Base-by-base conservation (phyloP, 2,888 invertebrate species). In the Calephelis perditalis region DNA sequence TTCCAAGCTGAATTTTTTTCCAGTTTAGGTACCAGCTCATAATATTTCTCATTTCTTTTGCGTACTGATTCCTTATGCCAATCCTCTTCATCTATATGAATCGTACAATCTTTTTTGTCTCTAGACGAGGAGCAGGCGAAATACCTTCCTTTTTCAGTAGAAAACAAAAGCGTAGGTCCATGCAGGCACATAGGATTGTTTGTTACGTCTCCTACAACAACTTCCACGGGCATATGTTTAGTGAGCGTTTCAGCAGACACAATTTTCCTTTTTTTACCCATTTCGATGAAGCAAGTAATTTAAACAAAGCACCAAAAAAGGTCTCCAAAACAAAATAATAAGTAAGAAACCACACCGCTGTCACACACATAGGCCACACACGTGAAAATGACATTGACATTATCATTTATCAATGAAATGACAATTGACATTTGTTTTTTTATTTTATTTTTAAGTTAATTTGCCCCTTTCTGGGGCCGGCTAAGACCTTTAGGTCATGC, bases 111-210 rank as follows among this genome's bases (percentile, higher is more conserved):
- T 73, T 95, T 95, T 65, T 94, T 92, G 73, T 96, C 94, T 61
- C 98, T 92, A 77, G 95, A 96, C 0, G 96, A 95, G 0, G 98
- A 94, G 80, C 98, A 98, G 0, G 95, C 94, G 81, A 92, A 98
- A 82, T 94, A 97, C 67, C 91, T 87, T 47, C 91, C 87, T 60
- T 91, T 85, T 67, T 86, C 86, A 49, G 77, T 81, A 26, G 93
- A 92, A 88, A 96, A 96, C 59, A 95, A 80, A 62, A 96, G 81
- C 7, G 95, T 94, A 54, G 96, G 96, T 0, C 96, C 96, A 73
- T 96, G 96, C 26, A 93, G 81, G 72, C 96, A 96, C 56, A 91
- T 72, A 0, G 96, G 96, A 84, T 96, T 93, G 12, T 85, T 82
- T 40, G 88, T 83, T 45, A 93, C 82, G 71, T 94, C 91, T 72